phyloP scores from a whole-genome alignment of 1,140 invertebrate species.

The Pentalonia nigronervosa region DNA sequence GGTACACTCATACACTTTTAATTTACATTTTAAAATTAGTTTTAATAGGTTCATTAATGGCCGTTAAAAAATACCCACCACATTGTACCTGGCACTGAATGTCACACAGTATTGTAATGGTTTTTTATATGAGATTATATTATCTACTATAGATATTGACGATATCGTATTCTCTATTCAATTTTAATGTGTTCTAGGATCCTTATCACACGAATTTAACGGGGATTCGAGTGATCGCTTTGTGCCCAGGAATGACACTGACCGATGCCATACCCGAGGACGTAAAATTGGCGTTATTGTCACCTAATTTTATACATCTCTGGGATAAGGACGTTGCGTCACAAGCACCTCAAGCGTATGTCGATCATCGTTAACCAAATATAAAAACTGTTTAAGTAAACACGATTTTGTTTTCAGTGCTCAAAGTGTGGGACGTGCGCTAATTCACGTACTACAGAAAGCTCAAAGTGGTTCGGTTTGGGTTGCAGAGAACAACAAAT shows the following conservation, averaged over 20 bases:
- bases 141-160: not conserved
- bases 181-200: slow-evolving; percentile 63
- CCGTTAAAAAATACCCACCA: not conserved
- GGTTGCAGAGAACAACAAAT: slow-evolving; percentile 74
- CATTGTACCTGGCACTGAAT: not conserved
- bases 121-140: too few species aligned
- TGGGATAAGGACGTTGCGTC: slow-evolving; percentile 71
- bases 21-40: not conserved
- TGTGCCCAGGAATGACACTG: slow-evolving; percentile 68
- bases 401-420: slow-evolving; percentile 66
- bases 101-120: not conserved
- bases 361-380: not conserved
- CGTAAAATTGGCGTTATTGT: slow-evolving; percentile 63
- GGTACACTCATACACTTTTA: not conserved
- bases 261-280: slow-evolving; percentile 66
- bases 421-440: slow-evolving; percentile 72
- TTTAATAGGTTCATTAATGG: not conserved
- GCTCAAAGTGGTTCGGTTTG: slow-evolving; percentile 76
- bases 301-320: slow-evolving; percentile 66
- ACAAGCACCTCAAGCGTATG: slow-evolving; percentile 68
- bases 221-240: slow-evolving; percentile 67
- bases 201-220: slow-evolving; percentile 67
- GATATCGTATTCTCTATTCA: not conserved
- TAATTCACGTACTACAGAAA: slow-evolving; percentile 72
- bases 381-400: not conserved